phyloP scores from a whole-genome alignment of 1,140 invertebrate genomes.

The Drosophila arawakana region DNA sequence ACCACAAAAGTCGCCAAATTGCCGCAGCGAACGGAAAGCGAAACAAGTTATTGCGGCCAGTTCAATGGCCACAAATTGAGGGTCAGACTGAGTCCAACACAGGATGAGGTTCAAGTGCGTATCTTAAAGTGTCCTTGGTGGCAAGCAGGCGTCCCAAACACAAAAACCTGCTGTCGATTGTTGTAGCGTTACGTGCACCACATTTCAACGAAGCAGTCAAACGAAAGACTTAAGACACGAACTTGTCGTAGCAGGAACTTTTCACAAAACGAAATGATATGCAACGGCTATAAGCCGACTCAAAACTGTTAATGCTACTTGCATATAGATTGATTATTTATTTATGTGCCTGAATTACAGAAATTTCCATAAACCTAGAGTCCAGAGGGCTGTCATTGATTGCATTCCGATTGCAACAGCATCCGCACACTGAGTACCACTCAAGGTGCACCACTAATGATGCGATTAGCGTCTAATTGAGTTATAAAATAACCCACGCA shows the following conservation, averaged over 20 bases:
- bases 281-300: slow-evolving; percentile 56
- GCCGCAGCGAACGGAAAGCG: slow-evolving; percentile 40
- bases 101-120: slow-evolving; percentile 71
- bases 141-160: slow-evolving; percentile 55
- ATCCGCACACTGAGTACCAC: slow-evolving; percentile 8
- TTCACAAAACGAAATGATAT: slow-evolving; percentile 32
- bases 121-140: slow-evolving; percentile 65
- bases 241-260: slow-evolving; percentile 75
- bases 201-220: slow-evolving; percentile 36
- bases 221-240: slow-evolving; percentile 69
- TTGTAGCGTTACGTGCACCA: slow-evolving; percentile 9
- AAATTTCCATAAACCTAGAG: slow-evolving; percentile 42
- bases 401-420: slow-evolving; percentile 55
- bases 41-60: slow-evolving; percentile 73
- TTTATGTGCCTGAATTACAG: slow-evolving; percentile 34
- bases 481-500: slow-evolving; percentile 66
- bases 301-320: slow-evolving; percentile 64
- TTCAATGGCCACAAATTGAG: slow-evolving; percentile 74
- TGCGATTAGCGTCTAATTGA: slow-evolving; percentile 71
- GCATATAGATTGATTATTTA: slow-evolving; percentile 80
- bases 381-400: slow-evolving; percentile 30
- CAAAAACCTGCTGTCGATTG: slow-evolving; percentile 39
- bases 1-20: slow-evolving; percentile 66
- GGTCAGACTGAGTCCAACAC: slow-evolving; percentile 41
- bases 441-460: slow-evolving; percentile 57